phyloP scores from a whole-genome alignment of 2,797 vertebrate genomes.

The Apodemus agrarius region DNA sequence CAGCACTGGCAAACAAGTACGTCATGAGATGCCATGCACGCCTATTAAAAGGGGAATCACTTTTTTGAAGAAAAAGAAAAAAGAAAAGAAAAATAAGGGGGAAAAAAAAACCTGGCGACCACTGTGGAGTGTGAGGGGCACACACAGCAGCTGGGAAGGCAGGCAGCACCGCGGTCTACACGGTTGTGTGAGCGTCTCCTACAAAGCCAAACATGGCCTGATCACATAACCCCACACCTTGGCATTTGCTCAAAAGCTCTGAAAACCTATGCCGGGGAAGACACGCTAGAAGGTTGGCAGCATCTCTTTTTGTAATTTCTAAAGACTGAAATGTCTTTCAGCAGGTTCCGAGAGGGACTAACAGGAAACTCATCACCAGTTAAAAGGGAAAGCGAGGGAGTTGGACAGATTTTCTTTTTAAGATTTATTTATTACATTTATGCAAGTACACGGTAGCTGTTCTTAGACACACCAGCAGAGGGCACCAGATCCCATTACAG shows the following conservation, averaged over 20 bases:
- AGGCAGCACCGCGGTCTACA: rapidly evolving
- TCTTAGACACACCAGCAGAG: too few species aligned
- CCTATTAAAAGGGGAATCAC: not conserved
- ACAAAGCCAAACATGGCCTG: not conserved
- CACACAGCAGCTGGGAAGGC: rapidly evolving
- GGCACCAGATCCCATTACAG: too few species aligned
- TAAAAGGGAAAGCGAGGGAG: not conserved
- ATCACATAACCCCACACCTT: rapidly evolving
- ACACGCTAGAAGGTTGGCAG: not conserved
- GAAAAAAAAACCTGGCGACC: not conserved
- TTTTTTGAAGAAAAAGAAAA: not conserved
- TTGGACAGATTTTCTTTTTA: too few species aligned
- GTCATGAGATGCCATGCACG: rapidly evolving
- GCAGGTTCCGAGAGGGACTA: not conserved
- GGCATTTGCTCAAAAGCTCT: not conserved
- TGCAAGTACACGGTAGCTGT: too few species aligned
- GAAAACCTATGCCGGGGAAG: not conserved
- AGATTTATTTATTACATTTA: too few species aligned
- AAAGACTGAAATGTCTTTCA: not conserved
- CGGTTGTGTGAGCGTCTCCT: not conserved
- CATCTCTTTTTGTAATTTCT: not conserved
- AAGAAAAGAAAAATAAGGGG: not conserved
- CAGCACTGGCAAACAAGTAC: not conserved
- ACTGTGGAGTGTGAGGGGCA: rapidly evolving
- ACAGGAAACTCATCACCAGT: not conserved